A percentile compares a stretch with the other conserved stretches of the same genome.
Conservation (phyloP, 1,140 invertebrate species). For the Drosophila gunungcola region DNA sequence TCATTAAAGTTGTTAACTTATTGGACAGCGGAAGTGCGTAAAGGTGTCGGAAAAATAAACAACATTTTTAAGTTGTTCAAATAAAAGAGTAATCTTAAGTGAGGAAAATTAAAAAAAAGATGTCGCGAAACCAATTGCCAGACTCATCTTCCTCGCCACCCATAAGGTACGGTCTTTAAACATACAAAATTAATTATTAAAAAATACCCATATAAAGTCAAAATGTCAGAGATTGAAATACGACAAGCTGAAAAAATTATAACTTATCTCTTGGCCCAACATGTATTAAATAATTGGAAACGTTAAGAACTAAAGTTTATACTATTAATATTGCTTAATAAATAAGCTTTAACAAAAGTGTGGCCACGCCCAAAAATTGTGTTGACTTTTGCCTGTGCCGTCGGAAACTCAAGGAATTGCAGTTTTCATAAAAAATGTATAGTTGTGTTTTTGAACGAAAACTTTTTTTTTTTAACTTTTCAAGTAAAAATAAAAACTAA, state of each 20-base stretch:
- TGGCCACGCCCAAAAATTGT: not conserved
- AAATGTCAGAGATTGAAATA: not conserved
- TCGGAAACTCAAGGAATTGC: conserved; percentile 1
- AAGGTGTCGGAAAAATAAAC: not conserved
- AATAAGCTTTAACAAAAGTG: not conserved
- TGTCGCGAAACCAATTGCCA: conserved; percentile 85
- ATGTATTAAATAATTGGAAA: too few relatives aligned
- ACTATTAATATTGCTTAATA: not conserved
- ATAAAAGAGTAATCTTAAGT: not conserved
- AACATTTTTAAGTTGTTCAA: not conserved
- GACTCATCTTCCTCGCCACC: conserved; percentile 86
- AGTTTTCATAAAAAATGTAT: not conserved
- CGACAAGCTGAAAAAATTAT: not conserved
- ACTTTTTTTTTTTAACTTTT: too few relatives aligned
- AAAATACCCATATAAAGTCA: not conserved
- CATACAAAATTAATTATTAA: not conserved
- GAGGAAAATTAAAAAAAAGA: conserved; percentile 31
- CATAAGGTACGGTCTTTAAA: conserved; percentile 75
- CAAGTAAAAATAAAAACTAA: too few relatives aligned
- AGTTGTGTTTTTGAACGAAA: too few relatives aligned
- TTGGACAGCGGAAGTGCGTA: conserved; percentile 49
- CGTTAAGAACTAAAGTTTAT: not conserved
- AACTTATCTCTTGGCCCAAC: not conserved
- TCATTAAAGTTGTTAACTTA: conserved; percentile 68
- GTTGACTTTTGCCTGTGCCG: conserved; percentile 2